Percentiles rank a stretch among this genome's conserved stretches.
phyloP scores from a whole-genome alignment of 2,888 invertebrate species.

The Acleris cristana region DNA sequence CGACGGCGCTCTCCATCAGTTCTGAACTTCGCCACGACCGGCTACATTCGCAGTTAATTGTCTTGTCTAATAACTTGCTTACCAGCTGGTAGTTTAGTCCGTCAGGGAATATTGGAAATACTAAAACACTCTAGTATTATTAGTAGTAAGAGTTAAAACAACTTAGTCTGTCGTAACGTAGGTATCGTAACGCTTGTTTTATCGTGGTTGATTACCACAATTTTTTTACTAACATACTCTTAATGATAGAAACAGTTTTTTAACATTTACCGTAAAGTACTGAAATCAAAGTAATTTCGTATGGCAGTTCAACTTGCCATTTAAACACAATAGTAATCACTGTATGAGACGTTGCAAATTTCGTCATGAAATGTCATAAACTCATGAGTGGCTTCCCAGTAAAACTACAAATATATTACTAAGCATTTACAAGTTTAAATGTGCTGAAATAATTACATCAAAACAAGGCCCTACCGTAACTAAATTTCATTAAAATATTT shows the following conservation, averaged over 20 bases:
- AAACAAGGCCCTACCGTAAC: constrained; percentile 3
- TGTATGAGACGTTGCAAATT: no score
- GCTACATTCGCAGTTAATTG: constrained; percentile 28
- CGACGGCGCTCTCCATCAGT: constrained; percentile 26
- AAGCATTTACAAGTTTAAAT: constrained; percentile 5
- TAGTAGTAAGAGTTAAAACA: neutral
- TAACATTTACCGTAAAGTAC: no score
- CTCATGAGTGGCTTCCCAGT: no score
- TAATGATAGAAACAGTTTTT: no score
- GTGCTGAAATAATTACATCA: constrained; percentile 13
- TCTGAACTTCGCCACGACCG: constrained; percentile 24
- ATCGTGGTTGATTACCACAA: no score
- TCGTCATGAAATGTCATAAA: no score
- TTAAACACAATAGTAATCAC: no score
- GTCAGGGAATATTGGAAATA: constrained; percentile 16
- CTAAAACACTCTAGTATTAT: neutral
- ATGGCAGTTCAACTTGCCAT: no score
- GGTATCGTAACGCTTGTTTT: no score
- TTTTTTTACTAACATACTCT: no score
- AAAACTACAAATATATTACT: neutral
- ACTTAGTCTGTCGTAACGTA: no score
- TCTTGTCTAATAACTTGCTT: constrained; percentile 27
- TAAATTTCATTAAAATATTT: constrained; percentile 27
- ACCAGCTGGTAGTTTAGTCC: constrained; percentile 7
- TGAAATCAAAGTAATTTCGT: no score